These are phyloP conservation scores for Notothenia coriiceps DNA, from an alignment of 2,113 vertebrate species.

Conservation along the genomic window DNA sequence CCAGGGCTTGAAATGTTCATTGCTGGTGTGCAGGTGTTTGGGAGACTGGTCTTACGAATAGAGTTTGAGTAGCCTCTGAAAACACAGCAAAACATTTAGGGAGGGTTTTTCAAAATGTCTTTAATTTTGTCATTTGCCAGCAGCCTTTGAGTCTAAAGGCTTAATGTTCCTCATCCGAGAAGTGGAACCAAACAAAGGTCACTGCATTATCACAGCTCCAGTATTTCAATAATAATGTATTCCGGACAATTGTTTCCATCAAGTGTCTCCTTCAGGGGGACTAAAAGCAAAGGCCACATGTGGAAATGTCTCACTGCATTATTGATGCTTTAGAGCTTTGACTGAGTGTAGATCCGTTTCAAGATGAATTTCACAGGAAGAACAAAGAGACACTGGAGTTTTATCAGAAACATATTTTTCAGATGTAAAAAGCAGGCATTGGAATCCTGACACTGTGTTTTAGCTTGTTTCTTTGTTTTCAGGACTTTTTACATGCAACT, in stretches of 20 bases:
- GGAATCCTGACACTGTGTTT: not conserved
- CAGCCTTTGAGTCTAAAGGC: not conserved
- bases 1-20: not conserved
- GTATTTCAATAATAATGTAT: not conserved
- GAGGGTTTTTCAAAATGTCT: constrained; percentile 16
- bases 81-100: not conserved
- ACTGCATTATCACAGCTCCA: not conserved
- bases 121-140: constrained; percentile 15
- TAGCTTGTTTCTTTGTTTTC: not conserved
- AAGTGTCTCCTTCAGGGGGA: not conserved
- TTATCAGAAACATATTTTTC: not conserved
- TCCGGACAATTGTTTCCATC: not conserved
- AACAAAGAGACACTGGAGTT: not conserved
- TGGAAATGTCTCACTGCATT: not conserved
- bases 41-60: too few relatives aligned
- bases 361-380: not conserved
- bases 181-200: not conserved
- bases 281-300: too few relatives aligned
- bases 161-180: constrained; percentile 3
- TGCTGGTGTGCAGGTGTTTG: constrained; percentile 4
- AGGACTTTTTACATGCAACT: not conserved
- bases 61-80: constrained; percentile 2
- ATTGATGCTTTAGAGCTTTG: not conserved
- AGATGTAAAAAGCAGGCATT: not conserved
- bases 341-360: not conserved